Conservation (phyloP, 2,113 vertebrate genomes). For the Passer domesticus region DNA sequence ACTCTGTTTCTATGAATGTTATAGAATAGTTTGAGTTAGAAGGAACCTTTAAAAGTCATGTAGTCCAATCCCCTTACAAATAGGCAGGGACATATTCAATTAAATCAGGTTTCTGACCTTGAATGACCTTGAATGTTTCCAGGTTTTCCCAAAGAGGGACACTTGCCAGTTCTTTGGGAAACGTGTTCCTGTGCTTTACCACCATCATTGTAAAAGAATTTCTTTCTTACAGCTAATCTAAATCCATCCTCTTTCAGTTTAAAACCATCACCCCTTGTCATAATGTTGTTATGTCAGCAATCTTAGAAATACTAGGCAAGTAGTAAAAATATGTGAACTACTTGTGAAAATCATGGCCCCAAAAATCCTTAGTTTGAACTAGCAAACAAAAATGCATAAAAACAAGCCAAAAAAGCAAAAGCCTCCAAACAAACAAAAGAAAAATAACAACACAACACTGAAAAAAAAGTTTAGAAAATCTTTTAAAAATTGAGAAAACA, state of each 20-base stretch:
- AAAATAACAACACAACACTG: background rate
- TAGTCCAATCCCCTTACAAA: background rate
- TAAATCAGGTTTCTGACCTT: background rate
- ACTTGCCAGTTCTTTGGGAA: background rate
- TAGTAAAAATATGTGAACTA: background rate
- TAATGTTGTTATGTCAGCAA: background rate
- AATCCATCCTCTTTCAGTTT: background rate
- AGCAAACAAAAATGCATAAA: background rate
- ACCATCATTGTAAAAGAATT: background rate
- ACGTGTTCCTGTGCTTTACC: background rate
- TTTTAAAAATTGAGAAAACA: background rate
- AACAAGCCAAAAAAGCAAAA: background rate
- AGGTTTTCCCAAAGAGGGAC: background rate
- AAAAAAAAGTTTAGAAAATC: background rate
- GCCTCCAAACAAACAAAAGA: rapidly evolving
- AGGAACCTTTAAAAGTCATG: background rate
- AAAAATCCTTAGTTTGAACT: background rate
- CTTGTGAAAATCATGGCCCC: background rate
- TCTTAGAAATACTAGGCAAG: background rate
- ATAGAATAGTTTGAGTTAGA: background rate
- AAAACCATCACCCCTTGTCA: background rate
- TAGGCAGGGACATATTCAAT: too few species aligned
- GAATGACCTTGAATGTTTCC: background rate
- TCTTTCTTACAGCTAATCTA: background rate
- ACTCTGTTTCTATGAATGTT: background rate